Evolutionary conservation across 2,888 invertebrate species (phyloP).

Genomic region (Drosophila atripex): DNA sequence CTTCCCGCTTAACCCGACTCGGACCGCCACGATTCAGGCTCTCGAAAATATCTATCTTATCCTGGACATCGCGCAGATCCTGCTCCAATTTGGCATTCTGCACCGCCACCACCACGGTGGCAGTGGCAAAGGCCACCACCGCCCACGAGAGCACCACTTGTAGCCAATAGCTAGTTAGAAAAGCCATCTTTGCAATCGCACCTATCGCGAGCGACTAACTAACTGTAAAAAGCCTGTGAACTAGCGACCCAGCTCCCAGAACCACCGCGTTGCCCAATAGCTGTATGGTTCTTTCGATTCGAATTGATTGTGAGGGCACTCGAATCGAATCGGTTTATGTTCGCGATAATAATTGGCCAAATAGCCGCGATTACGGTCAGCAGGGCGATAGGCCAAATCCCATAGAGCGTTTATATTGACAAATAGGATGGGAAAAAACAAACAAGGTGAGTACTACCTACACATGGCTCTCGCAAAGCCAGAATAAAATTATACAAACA

Average conservation of each 20-base stretch:
- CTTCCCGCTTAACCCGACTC: conserved; percentile 26
- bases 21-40: conserved; percentile 1
- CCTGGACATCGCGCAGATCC: conserved; percentile 50
- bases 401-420: not conserved
- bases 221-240: conserved; percentile 3
- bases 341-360: conserved; percentile 38
- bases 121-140: conserved; percentile 53
- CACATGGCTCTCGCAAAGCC: not conserved
- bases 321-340: conserved; percentile 47
- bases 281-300: not conserved
- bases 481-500: not conserved
- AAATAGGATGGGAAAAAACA: not conserved
- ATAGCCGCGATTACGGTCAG: conserved; percentile 19
- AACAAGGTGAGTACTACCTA: not conserved
- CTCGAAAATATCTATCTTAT: conserved; percentile 55
- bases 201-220: conserved; percentile 50
- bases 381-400: conserved; percentile 11
- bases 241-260: conserved; percentile 1
- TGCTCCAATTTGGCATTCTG: conserved; percentile 52
- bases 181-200: conserved; percentile 56
- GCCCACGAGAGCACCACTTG: conserved; percentile 57
- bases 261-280: conserved; percentile 38
- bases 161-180: conserved; percentile 30
- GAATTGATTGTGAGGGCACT: conserved; percentile 53
- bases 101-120: conserved; percentile 60